A percentile compares a stretch with the other conserved stretches of the same genome.
Conservation (phyloP, 2,113 vertebrate genomes). For the Girardinichthys multiradiatus region DNA sequence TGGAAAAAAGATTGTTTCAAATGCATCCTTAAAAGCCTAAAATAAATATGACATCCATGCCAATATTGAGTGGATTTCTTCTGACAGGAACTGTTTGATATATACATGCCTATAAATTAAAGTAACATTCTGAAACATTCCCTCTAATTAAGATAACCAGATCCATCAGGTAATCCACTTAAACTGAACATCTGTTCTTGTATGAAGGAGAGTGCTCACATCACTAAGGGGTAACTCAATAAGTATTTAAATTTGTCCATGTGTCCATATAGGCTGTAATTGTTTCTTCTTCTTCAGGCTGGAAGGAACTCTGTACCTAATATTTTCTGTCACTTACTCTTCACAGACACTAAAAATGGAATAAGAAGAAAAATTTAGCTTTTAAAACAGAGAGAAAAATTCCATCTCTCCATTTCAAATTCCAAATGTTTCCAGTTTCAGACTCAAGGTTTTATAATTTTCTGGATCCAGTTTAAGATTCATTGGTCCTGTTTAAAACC, state of each 20-base stretch:
- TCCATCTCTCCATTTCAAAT: background rate
- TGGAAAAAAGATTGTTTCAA: background rate
- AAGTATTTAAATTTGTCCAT: background rate
- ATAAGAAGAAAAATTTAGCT: background rate
- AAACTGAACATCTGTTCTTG: background rate
- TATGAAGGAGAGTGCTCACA: background rate
- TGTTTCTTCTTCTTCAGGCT: background rate
- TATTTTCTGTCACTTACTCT: background rate
- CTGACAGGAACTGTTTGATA: background rate
- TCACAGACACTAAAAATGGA: background rate
- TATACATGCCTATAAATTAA: background rate
- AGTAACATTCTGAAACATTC: background rate
- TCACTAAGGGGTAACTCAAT: background rate
- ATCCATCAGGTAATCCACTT: background rate
- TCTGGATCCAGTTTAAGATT: no score
- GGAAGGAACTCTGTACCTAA: background rate
- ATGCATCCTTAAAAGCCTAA: background rate
- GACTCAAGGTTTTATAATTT: no score
- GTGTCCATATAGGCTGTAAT: background rate
- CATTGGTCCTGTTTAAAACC: no score
- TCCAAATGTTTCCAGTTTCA: no score
- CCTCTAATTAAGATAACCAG: background rate
- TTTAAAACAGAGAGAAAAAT: background rate
- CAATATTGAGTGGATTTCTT: background rate
- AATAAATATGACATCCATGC: background rate